A percentile compares a stretch with the other conserved stretches of the same genome.
phyloP scores from a whole-genome alignment of 2,797 vertebrate species.

The Sebastes cheni region DNA sequence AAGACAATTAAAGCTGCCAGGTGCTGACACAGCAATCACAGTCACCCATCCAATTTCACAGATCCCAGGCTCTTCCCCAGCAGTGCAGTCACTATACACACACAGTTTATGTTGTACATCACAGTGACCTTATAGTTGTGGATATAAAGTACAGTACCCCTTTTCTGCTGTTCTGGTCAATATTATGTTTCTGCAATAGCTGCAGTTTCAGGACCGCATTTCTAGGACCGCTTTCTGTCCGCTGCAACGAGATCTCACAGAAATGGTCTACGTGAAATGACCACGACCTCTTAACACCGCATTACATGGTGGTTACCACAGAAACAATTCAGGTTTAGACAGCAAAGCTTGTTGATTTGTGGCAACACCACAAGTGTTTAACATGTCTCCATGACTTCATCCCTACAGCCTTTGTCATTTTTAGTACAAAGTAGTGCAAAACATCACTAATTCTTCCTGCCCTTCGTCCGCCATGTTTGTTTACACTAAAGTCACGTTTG shows the following conservation, averaged over 20 bases:
- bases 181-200: not conserved
- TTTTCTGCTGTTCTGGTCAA: not conserved
- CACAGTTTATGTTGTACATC: not conserved
- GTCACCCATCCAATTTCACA: not conserved
- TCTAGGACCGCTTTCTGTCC: not conserved
- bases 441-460: too few species aligned
- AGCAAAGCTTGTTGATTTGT: too few species aligned
- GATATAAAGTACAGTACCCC: not conserved
- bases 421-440: too few species aligned
- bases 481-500: too few species aligned
- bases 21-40: slow-evolving; percentile 22
- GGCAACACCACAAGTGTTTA: too few species aligned
- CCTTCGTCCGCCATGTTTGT: too few species aligned
- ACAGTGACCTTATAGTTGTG: not conserved
- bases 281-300: not conserved
- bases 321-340: not conserved
- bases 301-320: too few species aligned
- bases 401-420: too few species aligned
- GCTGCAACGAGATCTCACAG: too few species aligned
- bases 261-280: not conserved
- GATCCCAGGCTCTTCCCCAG: not conserved
- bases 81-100: not conserved
- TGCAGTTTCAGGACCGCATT: not conserved
- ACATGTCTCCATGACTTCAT: too few species aligned
- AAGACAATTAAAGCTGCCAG: slow-evolving; percentile 4